phyloP scores from a whole-genome alignment of 2,888 invertebrate genomes.

The Coenonympha glycerion region DNA sequence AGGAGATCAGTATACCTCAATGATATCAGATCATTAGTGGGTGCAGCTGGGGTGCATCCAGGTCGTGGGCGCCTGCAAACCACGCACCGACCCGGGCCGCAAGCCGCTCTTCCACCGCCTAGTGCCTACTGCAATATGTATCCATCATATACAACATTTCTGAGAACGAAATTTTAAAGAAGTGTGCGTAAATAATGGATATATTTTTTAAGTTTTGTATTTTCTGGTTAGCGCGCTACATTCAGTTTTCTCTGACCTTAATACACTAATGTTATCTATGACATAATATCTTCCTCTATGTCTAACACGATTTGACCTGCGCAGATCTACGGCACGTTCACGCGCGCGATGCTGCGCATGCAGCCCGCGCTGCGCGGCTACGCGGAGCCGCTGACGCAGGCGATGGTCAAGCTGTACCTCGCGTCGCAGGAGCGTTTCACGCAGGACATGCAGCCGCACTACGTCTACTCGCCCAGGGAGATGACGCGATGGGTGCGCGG shows the following conservation, averaged over 20 bases:
- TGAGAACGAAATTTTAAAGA: too few species aligned
- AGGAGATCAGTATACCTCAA: too few species aligned
- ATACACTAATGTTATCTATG: too few species aligned
- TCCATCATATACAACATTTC: too few species aligned
- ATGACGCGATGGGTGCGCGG: conserved; percentile 99
- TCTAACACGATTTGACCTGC: too few species aligned
- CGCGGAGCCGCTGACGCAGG: conserved; percentile 97
- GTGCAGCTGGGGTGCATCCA: conserved; percentile 98
- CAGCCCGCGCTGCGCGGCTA: conserved; percentile 94
- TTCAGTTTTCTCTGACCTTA: too few species aligned
- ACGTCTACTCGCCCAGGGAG: conserved; percentile 98
- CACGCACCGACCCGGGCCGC: conserved; percentile 98
- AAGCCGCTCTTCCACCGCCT: conserved; percentile 94
- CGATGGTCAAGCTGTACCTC: conserved; percentile 99
- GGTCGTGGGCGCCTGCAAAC: conserved; percentile 99
- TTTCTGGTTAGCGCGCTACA: too few species aligned
- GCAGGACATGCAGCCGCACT: conserved; percentile 99
- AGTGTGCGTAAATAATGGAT: too few species aligned
- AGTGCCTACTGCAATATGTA: too few species aligned
- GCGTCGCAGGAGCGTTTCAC: conserved; percentile 98
- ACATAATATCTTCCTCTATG: too few species aligned
- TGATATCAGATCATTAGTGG: conserved; percentile 92
- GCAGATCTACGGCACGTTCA: conserved; percentile 98
- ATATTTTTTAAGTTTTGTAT: too few species aligned
- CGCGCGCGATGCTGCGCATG: conserved; percentile 96